These are phyloP conservation scores for Catharus minimus DNA, from an alignment of 2,113 vertebrate species.

Conservation along the genomic window DNA sequence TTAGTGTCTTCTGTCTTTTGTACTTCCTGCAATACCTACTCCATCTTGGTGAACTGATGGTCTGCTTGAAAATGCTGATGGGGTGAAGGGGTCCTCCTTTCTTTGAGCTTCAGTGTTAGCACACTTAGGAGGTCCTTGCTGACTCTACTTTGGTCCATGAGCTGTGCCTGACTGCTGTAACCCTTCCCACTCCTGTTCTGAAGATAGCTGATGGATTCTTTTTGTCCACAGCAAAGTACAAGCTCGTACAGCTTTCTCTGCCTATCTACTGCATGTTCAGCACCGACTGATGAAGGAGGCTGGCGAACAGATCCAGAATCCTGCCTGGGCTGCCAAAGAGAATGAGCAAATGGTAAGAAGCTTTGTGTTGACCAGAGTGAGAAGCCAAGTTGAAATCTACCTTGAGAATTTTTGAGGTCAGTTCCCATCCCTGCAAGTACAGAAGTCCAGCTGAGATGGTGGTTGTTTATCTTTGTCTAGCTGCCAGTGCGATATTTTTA, in stretches of 20 bases:
- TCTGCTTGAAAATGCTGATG: background rate
- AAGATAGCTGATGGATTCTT: background rate
- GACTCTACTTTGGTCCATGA: background rate
- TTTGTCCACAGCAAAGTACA: constrained; percentile 88
- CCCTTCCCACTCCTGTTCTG: background rate
- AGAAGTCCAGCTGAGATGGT: background rate
- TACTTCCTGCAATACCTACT: background rate
- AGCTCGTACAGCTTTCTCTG: constrained; percentile 91
- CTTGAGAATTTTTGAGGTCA: background rate
- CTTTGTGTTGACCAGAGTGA: background rate
- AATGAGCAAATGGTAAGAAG: constrained; percentile 91
- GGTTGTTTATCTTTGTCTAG: background rate
- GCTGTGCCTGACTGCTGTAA: background rate
- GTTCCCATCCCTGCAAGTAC: background rate
- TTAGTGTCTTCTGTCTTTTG: background rate
- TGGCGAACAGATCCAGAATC: constrained; percentile 67
- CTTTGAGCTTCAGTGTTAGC: background rate
- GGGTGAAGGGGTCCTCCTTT: background rate
- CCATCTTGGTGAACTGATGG: background rate
- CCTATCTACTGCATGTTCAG: constrained; percentile 91
- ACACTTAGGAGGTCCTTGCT: background rate
- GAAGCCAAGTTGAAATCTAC: background rate
- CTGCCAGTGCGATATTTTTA: background rate
- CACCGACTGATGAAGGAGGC: constrained; percentile 84
- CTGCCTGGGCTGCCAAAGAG: constrained; percentile 84